phyloP scores from a whole-genome alignment of 2,888 invertebrate genomes.

The Auanema sp. region DNA sequence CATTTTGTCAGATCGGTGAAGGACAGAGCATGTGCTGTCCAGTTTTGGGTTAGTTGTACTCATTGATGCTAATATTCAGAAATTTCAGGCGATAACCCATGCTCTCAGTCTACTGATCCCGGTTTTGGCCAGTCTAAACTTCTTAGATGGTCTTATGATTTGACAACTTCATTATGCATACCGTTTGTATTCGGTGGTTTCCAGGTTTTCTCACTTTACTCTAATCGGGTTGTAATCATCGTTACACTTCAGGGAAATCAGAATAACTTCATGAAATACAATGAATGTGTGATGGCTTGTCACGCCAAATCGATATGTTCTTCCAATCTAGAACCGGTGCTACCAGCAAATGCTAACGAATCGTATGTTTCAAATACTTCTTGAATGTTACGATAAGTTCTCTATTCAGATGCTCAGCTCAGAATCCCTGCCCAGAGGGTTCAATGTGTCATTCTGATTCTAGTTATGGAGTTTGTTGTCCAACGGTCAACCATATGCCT shows the following conservation, averaged over 20 bases:
- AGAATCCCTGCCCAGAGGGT: slow-evolving; percentile 13
- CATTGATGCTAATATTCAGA: slow-evolving; percentile 1
- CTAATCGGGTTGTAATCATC: too few relatives aligned
- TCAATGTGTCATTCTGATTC: slow-evolving; percentile 18
- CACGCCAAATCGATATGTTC: slow-evolving; percentile 34
- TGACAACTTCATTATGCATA: slow-evolving; percentile 32
- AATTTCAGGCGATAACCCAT: slow-evolving; percentile 36
- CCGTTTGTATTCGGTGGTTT: slow-evolving; percentile 50
- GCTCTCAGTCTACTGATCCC: slow-evolving; percentile 35
- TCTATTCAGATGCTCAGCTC: slow-evolving; percentile 14
- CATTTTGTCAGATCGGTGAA: slow-evolving; percentile 44
- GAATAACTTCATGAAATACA: slow-evolving; percentile 47
- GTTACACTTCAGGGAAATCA: slow-evolving; percentile 49
- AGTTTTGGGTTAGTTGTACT: slow-evolving; percentile 23
- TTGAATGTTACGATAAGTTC: not conserved
- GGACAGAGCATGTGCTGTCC: slow-evolving; percentile 51
- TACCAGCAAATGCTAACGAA: slow-evolving; percentile 13
- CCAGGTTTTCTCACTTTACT: too few relatives aligned
- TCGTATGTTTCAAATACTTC: slow-evolving; percentile 6
- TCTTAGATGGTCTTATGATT: slow-evolving; percentile 48
- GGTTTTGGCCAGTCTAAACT: slow-evolving; percentile 41
- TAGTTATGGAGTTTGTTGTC: slow-evolving; percentile 15
- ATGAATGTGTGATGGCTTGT: slow-evolving; percentile 36
- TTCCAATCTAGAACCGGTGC: slow-evolving; percentile 18
- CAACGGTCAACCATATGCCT: not conserved